phyloP scores from a whole-genome alignment of 2,113 vertebrate species.

The Steatornis caripensis region DNA sequence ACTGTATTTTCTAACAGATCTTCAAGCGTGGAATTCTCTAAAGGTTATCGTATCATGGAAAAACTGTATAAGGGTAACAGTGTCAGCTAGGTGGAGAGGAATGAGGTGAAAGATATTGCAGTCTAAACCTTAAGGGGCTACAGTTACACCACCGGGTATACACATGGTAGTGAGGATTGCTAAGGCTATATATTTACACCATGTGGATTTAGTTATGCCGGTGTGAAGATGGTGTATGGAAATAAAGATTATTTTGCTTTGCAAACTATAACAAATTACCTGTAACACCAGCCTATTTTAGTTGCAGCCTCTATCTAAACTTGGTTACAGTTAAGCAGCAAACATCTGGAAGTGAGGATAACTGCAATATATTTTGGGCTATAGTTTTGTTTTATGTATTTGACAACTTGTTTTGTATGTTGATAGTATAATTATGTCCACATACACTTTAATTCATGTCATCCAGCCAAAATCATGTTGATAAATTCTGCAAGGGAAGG shows the following conservation, averaged over 20 bases:
- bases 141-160: too few relatives aligned
- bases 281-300: neutral
- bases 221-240: fast-evolving
- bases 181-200: neutral
- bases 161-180: neutral
- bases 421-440: neutral
- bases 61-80: neutral
- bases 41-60: neutral
- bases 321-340: neutral
- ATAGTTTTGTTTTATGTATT: neutral
- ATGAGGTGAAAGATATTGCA: fast-evolving
- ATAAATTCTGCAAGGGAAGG: neutral
- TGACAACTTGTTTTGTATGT: neutral
- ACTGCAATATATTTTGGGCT: neutral
- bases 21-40: neutral
- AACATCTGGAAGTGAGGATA: neutral
- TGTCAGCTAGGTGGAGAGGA: neutral
- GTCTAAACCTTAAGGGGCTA: neutral
- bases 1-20: neutral
- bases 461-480: neutral
- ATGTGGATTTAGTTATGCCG: neutral
- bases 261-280: neutral
- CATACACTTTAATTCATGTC: neutral
- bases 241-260: neutral
- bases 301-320: neutral